These are phyloP conservation scores for Notolepis coatsorum DNA, from an alignment of 2,797 vertebrate genomes.

Conservation along the genomic window DNA sequence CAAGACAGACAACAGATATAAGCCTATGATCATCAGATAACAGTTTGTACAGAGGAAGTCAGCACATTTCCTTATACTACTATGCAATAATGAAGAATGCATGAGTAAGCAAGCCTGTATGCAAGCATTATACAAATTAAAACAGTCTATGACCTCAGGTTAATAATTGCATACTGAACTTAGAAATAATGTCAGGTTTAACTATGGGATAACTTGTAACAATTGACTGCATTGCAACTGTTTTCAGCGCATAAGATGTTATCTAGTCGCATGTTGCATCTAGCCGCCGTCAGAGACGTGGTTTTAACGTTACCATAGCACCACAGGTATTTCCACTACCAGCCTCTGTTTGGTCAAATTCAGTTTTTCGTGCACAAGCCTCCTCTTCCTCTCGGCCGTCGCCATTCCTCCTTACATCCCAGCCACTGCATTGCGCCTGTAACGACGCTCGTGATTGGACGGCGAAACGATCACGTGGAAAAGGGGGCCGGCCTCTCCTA, in stretches of 20 bases:
- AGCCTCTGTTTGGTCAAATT: constrained; percentile 64
- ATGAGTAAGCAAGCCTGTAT: too few species aligned
- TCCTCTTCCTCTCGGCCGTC: constrained; percentile 71
- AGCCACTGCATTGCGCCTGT: constrained; percentile 77
- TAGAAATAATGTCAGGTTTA: constrained; percentile 13
- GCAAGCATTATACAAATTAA: too few species aligned
- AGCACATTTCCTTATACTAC: too few species aligned
- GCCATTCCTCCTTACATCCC: constrained; percentile 85
- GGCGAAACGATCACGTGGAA: constrained; percentile 45
- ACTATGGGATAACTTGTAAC: background rate
- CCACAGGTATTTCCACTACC: constrained; percentile 41
- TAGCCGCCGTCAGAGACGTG: background rate
- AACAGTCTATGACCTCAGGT: background rate
- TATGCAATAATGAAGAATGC: too few species aligned
- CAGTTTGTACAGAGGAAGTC: too few species aligned
- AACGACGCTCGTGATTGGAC: constrained; percentile 76
- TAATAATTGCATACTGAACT: background rate
- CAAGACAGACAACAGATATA: too few species aligned
- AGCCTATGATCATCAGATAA: too few species aligned
- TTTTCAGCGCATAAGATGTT: background rate
- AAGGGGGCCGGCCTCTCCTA: background rate
- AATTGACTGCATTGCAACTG: background rate
- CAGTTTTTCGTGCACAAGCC: constrained; percentile 48
- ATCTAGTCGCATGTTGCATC: background rate
- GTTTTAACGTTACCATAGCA: background rate